Evolutionary conservation across 2,888 invertebrate genomes (phyloP).

Genomic region (Pheosia tremula): DNA sequence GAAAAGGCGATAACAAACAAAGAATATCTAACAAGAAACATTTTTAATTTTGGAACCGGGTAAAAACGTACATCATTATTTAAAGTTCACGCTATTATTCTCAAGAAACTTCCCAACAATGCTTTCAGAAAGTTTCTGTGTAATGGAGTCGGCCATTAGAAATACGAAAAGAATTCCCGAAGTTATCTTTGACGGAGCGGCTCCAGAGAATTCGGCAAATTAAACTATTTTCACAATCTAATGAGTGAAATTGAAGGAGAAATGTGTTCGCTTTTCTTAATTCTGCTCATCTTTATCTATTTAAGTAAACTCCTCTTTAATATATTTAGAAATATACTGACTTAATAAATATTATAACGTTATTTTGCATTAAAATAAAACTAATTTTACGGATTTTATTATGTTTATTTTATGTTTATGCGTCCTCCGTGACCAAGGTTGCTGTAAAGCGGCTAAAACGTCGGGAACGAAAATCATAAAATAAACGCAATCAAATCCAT

Average conservation of each 20-base stretch:
- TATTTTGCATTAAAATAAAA: too few relatives aligned
- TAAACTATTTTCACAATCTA: constrained; percentile 23
- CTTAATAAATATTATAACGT: too few relatives aligned
- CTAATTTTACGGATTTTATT: too few relatives aligned
- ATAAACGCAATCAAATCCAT: too few relatives aligned
- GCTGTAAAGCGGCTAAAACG: too few relatives aligned
- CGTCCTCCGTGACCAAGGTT: too few relatives aligned
- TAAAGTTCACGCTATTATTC: constrained; percentile 23
- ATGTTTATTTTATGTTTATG: too few relatives aligned
- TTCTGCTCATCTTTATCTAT: background rate
- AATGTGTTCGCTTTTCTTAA: background rate
- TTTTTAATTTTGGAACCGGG: background rate
- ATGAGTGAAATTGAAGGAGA: constrained; percentile 15
- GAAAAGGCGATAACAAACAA: background rate
- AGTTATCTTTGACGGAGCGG: constrained; percentile 22
- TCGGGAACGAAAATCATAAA: too few relatives aligned
- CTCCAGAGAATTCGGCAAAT: constrained; percentile 27
- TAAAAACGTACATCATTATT: constrained; percentile 17
- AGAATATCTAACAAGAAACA: background rate
- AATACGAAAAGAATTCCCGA: constrained; percentile 31
- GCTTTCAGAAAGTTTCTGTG: constrained; percentile 31
- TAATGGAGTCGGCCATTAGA: constrained; percentile 35
- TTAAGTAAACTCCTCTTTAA: background rate
- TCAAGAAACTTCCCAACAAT: constrained; percentile 30
- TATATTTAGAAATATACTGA: too few relatives aligned